Evolutionary conservation across 2,888 invertebrate species (phyloP).

Genomic region (Acanthopleura granulata): DNA sequence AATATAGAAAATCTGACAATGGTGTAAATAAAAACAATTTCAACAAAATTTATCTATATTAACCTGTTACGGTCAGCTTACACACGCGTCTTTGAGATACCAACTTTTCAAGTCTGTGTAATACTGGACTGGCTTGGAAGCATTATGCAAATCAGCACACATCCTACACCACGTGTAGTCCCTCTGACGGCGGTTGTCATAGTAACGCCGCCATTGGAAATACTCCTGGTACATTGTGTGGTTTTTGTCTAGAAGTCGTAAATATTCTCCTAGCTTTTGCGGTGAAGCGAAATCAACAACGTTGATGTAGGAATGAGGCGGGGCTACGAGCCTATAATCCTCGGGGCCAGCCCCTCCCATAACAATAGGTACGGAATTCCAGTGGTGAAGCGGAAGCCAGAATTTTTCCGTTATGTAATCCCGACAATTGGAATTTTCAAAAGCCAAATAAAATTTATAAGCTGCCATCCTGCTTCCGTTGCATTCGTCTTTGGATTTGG

Average conservation of each 20-base stretch:
- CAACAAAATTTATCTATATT: background rate
- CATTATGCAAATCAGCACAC: slow-evolving; percentile 9
- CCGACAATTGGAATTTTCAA: slow-evolving; percentile 12
- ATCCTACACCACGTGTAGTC: slow-evolving; percentile 1
- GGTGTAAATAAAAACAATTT: no score
- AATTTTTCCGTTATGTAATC: slow-evolving; percentile 21
- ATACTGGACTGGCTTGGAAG: background rate
- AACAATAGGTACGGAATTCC: slow-evolving; percentile 8
- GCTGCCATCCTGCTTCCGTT: background rate
- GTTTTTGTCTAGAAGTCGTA: background rate
- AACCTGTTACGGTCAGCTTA: background rate
- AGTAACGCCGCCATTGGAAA: background rate
- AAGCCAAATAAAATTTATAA: slow-evolving; percentile 15
- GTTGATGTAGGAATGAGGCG: slow-evolving; percentile 14
- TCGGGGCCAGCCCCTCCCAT: slow-evolving; percentile 8
- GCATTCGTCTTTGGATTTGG: slow-evolving; percentile 1
- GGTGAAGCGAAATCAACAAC: slow-evolving; percentile 5
- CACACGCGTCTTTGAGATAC: background rate
- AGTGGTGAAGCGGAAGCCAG: slow-evolving; percentile 8
- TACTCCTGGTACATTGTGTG: background rate
- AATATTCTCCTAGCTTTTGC: slow-evolving; percentile 4
- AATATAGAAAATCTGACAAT: no score
- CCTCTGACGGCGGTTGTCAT: background rate
- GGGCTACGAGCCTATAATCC: slow-evolving; percentile 1
- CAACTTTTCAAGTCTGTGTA: slow-evolving; percentile 21